Evolutionary conservation across 2,888 invertebrate species (phyloP).

Genomic region (Lymantria dispar): DNA sequence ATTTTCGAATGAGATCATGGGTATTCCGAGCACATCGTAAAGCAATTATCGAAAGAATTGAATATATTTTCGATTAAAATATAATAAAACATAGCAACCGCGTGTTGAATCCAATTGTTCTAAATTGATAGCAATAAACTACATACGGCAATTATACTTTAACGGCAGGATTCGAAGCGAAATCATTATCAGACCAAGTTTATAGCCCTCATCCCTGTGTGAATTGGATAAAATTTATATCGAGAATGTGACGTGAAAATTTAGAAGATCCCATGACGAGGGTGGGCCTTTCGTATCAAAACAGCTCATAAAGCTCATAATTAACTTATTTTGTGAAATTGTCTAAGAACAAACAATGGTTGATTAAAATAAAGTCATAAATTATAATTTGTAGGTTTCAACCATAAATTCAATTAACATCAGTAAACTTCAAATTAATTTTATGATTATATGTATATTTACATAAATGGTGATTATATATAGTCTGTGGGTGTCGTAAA

Average conservation of each 20-base stretch:
- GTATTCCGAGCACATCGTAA: no score
- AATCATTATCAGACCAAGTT: slow-evolving; percentile 32
- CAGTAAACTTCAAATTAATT: no score
- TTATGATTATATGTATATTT: no score
- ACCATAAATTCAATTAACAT: neutral
- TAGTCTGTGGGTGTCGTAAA: no score
- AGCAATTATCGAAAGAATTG: neutral
- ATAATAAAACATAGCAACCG: slow-evolving; percentile 3
- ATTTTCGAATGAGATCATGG: no score
- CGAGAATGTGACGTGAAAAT: slow-evolving; percentile 30
- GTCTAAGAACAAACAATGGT: slow-evolving; percentile 14
- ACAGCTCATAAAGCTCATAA: slow-evolving; percentile 49
- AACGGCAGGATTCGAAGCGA: slow-evolving; percentile 21
- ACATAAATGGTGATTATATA: no score
- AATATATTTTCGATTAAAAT: neutral
- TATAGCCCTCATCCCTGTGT: slow-evolving; percentile 24
- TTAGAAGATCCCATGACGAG: slow-evolving; percentile 39
- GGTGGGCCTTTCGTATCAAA: slow-evolving; percentile 41
- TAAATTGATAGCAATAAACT: slow-evolving; percentile 31
- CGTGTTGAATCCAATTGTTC: slow-evolving; percentile 14
- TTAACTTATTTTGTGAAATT: slow-evolving; percentile 47
- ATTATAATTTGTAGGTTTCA: neutral
- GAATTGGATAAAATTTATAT: slow-evolving; percentile 41
- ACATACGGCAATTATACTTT: slow-evolving; percentile 37
- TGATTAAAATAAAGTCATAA: neutral